Evolutionary conservation across 2,113 vertebrate genomes (phyloP).

Genomic region (Pica pica): DNA sequence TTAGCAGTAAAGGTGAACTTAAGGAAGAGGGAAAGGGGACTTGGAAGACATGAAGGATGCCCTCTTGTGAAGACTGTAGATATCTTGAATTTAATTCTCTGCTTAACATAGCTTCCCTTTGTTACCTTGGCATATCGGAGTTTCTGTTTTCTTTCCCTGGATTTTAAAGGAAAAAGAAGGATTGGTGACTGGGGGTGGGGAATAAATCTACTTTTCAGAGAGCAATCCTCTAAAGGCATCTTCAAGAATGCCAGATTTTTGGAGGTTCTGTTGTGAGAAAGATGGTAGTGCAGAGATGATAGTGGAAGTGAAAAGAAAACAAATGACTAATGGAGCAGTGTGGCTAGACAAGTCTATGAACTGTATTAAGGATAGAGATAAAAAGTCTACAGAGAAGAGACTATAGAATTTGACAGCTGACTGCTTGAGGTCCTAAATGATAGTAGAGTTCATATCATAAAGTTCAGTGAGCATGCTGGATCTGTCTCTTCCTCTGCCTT

Average conservation of each 20-base stretch:
- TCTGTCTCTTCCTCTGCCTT: constrained; percentile 30
- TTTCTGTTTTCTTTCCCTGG: not conserved
- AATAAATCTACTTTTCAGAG: not conserved
- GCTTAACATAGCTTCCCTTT: not conserved
- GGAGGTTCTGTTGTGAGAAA: not conserved
- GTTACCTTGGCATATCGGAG: not conserved
- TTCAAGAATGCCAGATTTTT: not conserved
- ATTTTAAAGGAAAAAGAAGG: not conserved
- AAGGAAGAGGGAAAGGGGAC: not conserved
- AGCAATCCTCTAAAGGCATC: not conserved
- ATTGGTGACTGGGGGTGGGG: not conserved
- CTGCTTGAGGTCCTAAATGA: not conserved
- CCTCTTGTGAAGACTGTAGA: not conserved
- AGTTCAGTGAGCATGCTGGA: not conserved
- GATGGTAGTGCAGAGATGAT: not conserved
- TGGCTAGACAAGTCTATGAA: not conserved
- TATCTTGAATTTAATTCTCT: not conserved
- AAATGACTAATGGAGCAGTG: not conserved
- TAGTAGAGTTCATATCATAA: not conserved
- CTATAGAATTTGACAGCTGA: not conserved
- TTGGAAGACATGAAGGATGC: not conserved
- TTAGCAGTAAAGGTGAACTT: not conserved
- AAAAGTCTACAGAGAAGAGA: not conserved
- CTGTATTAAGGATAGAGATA: not conserved
- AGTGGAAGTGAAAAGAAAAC: not conserved